Evolutionary conservation across 2,113 vertebrate species (phyloP), one percentile per base, ranked within the genome.

Genomic region (Panthera leo): DNA sequence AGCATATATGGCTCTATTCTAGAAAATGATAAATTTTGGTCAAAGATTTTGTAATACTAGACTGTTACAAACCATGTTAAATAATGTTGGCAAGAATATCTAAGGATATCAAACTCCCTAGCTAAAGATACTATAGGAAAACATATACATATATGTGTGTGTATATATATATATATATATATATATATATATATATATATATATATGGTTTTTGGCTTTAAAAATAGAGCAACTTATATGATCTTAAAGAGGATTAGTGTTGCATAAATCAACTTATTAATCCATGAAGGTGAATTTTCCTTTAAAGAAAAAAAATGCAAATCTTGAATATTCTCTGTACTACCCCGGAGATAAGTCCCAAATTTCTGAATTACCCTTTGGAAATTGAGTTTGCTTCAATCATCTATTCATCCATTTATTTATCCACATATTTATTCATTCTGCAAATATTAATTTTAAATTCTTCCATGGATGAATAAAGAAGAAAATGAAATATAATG

Each of bases 1-100:
- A 70, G 13, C 29, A 11, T 58, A 80, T 16, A 61, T 58, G 71
- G 5, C 5, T 42, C 67, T 93, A 29, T 95, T 90, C 11, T 90
- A 90, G 55, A 76, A 95, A 83, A 53, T 87, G 29, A 67, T 68
- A 73, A n/a, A 51, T 31, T 94, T 53, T 86, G 65, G 3, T 82
- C 7, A 80, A 73, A 75, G 4, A 51, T 86, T 80, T 86, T 93
- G 10, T 65, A 80, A 48, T 55, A 48, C 34, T 12, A 36, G 13
- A 31, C 7, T n/a, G 10, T 36, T 82, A 61, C 68, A 91, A 53
- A 87, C 91, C 61, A 70, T 53, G 90, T 13, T 76, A 58, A 87
- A 70, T 63, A 45, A 71, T 5, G 7, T 53, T 70, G 11, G 25
- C 34, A 83, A 89, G 18, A 80, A 51, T 86, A 95, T 93, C 25